Conservation (phyloP, 2,888 invertebrate genomes). For the Steromphala cineraria region DNA sequence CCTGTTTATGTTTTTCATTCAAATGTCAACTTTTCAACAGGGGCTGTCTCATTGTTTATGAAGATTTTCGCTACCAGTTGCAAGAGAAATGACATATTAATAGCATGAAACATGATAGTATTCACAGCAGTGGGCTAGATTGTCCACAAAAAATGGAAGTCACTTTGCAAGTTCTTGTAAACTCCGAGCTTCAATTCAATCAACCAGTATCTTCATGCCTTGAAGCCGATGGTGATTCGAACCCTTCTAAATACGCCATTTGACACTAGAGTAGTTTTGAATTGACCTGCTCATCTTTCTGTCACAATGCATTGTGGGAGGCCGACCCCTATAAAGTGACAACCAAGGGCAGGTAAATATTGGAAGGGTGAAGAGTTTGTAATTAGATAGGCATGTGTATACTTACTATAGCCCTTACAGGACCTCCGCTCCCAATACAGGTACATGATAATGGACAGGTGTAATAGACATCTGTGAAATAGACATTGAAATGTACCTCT, state of each 20-base stretch:
- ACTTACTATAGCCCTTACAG: neutral
- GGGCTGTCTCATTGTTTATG: neutral
- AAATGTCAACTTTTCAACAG: neutral
- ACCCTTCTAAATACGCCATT: neutral
- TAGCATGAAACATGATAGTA: neutral
- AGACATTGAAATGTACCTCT: no score
- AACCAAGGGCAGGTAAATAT: neutral
- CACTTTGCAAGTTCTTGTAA: neutral
- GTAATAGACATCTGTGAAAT: no score
- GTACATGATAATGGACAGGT: no score
- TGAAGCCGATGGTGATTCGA: neutral
- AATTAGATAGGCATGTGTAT: neutral
- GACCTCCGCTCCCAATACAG: no score
- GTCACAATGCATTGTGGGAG: neutral
- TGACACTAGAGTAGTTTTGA: neutral
- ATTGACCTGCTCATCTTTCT: neutral
- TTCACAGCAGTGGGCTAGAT: neutral
- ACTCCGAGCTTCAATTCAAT: neutral
- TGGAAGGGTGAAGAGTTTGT: neutral
- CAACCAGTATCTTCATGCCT: no score
- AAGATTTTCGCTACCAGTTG: neutral
- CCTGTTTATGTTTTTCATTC: neutral
- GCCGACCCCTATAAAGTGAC: neutral
- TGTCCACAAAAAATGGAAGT: neutral
- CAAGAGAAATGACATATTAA: neutral